phyloP scores from a whole-genome alignment of 2,888 invertebrate genomes.

The Exocentrus adspersus region DNA sequence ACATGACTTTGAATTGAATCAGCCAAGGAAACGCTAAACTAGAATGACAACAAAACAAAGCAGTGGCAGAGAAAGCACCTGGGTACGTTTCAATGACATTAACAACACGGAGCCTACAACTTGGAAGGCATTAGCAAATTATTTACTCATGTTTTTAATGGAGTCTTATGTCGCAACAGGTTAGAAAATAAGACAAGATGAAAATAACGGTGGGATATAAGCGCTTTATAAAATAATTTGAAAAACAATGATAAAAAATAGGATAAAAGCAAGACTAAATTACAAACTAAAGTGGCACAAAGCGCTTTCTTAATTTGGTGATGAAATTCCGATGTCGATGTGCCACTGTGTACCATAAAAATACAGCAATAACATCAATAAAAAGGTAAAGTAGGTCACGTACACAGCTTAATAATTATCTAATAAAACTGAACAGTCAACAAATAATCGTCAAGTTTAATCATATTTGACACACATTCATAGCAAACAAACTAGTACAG shows the following conservation, averaged over 20 bases:
- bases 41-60: conserved; percentile 3
- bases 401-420: conserved; percentile 1
- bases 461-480: conserved; percentile 5
- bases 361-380: background rate
- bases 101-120: no score
- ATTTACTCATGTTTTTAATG: no score
- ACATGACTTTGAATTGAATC: conserved; percentile 19
- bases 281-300: no score
- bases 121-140: no score
- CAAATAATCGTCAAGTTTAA: conserved; percentile 6
- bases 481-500: background rate
- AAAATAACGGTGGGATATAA: no score
- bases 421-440: conserved; percentile 1
- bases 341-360: background rate
- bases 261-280: no score
- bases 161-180: no score
- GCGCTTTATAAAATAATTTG: no score
- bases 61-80: conserved; percentile 2
- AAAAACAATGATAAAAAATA: no score
- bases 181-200: no score
- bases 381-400: conserved; percentile 2
- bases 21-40: conserved; percentile 14
- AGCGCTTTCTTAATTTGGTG: no score
- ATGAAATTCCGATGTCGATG: background rate
- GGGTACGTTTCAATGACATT: background rate